A percentile compares a stretch with the other conserved stretches of the same genome.
Conservation (phyloP, 2,888 invertebrate species). For the Torymus aiolomorphi region DNA sequence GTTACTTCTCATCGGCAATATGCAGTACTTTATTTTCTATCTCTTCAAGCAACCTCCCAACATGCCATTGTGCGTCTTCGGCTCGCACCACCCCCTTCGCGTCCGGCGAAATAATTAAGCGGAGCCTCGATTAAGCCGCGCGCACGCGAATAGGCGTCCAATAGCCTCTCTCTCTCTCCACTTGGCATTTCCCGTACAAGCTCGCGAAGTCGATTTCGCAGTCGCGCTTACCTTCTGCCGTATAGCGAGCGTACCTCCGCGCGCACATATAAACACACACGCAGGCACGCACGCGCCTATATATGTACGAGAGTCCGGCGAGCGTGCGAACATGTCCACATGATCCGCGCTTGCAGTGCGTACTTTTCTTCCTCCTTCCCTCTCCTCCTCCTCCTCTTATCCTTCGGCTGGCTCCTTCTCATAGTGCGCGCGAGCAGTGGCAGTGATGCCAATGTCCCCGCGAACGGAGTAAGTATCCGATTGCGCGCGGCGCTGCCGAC, state of each 20-base stretch:
- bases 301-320: background rate
- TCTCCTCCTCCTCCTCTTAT: slow-evolving; percentile 4
- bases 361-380: slow-evolving; percentile 33
- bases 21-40: no score
- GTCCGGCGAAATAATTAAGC: no score
- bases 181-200: no score
- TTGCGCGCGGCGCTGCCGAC: slow-evolving; percentile 23
- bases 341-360: slow-evolving; percentile 13
- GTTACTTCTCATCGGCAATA: no score
- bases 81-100: no score
- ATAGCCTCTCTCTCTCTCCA: no score
- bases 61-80: no score
- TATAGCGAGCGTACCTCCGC: background rate
- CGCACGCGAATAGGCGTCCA: no score
- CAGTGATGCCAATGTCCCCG: slow-evolving; percentile 47
- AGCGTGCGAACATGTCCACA: slow-evolving; percentile 49
- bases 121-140: no score
- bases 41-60: no score
- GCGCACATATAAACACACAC: background rate
- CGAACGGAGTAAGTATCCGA: slow-evolving; percentile 46
- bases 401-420: slow-evolving; percentile 1
- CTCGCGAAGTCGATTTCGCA: no score
- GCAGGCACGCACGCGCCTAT: background rate
- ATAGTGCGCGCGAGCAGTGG: slow-evolving; percentile 31
- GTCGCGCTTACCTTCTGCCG: no score